A percentile compares a stretch with the other conserved stretches of the same genome.
These are phyloP conservation scores for Papilio gigon DNA, from an alignment of 2,888 invertebrate genomes.

Conservation along the genomic window DNA sequence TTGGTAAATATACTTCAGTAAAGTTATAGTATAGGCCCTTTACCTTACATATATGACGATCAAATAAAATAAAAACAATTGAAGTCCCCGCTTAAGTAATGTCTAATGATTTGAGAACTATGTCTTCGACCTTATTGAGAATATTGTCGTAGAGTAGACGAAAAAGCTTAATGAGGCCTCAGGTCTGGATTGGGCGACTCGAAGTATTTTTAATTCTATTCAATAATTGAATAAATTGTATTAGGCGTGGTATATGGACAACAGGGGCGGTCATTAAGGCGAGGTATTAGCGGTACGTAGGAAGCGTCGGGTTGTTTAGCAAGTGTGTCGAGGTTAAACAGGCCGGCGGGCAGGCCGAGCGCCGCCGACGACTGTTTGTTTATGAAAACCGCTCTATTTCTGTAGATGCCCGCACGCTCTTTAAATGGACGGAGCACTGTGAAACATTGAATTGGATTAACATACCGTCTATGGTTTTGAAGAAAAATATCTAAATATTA, in stretches of 20 bases:
- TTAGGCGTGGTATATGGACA: constrained; percentile 6
- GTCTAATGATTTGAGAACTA: too few species aligned
- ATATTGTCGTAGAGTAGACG: background rate
- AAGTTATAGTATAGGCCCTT: background rate
- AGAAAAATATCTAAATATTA: background rate
- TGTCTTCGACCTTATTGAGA: too few species aligned
- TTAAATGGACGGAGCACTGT: constrained; percentile 19
- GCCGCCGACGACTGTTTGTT: constrained; percentile 29
- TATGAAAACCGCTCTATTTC: constrained; percentile 35
- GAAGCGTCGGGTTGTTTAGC: constrained; percentile 36
- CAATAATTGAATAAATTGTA: background rate
- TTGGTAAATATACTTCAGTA: background rate
- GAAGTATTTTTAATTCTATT: background rate
- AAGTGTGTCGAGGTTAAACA: constrained; percentile 41
- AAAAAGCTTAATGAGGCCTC: background rate
- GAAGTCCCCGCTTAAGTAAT: too few species aligned
- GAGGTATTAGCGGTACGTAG: constrained; percentile 34
- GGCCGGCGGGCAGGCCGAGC: constrained; percentile 1
- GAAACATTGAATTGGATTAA: background rate
- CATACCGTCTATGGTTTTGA: background rate
- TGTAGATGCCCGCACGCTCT: constrained; percentile 21
- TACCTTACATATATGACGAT: background rate
- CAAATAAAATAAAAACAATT: too few species aligned
- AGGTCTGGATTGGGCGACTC: background rate
- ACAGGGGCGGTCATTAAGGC: constrained; percentile 26